phyloP scores from a whole-genome alignment of 2,797 vertebrate species.

The Heliangelus exortis region DNA sequence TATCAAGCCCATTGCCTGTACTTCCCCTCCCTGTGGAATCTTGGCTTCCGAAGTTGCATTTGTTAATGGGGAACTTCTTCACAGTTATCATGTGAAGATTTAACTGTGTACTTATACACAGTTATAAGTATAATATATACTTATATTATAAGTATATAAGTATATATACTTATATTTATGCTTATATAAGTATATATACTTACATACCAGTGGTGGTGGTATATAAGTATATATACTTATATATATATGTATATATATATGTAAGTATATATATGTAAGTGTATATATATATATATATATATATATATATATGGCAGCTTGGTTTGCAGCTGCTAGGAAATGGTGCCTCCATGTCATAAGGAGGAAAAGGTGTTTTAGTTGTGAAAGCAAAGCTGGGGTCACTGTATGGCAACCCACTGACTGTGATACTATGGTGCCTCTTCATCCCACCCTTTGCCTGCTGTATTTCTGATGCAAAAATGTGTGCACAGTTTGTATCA shows the following conservation, averaged over 20 bases:
- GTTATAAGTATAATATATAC: no score
- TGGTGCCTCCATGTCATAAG: neutral
- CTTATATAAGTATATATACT: no score
- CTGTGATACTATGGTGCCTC: neutral
- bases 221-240: no score
- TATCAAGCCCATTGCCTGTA: neutral
- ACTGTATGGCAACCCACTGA: neutral
- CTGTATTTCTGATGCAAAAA: neutral
- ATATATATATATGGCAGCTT: neutral
- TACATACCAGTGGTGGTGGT: no score
- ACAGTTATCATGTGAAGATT: neutral
- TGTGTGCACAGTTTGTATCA: neutral
- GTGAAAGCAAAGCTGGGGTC: neutral
- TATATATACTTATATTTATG: no score
- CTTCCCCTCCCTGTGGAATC: neutral
- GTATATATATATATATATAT: no score
- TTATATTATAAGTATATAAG: no score
- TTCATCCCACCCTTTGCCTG: neutral
- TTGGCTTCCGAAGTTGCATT: neutral
- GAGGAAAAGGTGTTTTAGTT: neutral
- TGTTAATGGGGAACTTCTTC: neutral
- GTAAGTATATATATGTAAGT: no score
- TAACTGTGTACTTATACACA: no score
- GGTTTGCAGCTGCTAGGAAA: neutral
- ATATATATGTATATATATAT: no score